A percentile compares a stretch with the other conserved stretches of the same genome.
phyloP scores from a whole-genome alignment of 2,113 vertebrate species.

The Clarias gariepinus region DNA sequence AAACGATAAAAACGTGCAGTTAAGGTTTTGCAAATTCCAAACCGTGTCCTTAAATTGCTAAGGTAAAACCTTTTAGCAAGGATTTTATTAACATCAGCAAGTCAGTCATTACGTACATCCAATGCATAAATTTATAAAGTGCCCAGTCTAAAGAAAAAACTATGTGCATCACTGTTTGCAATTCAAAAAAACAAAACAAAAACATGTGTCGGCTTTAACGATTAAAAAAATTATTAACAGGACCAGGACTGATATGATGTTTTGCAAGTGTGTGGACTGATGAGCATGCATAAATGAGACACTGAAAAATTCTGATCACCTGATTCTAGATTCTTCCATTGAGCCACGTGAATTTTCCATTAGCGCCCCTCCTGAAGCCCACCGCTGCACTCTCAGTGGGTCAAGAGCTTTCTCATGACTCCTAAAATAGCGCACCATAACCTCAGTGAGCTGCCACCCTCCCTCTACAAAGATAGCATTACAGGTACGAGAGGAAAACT shows the following conservation, averaged over 20 bases:
- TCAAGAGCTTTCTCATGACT: conserved; percentile 48
- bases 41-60: neutral
- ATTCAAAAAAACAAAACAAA: neutral
- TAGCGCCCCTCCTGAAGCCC: conserved; percentile 20
- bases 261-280: neutral
- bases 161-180: neutral
- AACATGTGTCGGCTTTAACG: neutral
- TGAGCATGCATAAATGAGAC: neutral
- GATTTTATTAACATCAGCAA: neutral
- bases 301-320: conserved; percentile 3
- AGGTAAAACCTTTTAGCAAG: neutral
- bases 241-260: neutral
- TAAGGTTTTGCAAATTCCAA: neutral
- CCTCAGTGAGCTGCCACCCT: conserved; percentile 17
- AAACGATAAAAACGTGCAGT: neutral
- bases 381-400: conserved; percentile 15
- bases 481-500: conserved; percentile 47
- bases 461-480: conserved; percentile 45
- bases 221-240: neutral
- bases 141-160: neutral
- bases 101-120: neutral
- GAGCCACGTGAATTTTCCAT: conserved; percentile 42
- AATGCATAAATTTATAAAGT: neutral
- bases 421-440: conserved; percentile 49
- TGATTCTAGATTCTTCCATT: conserved; percentile 36